Evolutionary conservation across 2,888 invertebrate species (phyloP).

Genomic region (Trypoxylon attenuatum): DNA sequence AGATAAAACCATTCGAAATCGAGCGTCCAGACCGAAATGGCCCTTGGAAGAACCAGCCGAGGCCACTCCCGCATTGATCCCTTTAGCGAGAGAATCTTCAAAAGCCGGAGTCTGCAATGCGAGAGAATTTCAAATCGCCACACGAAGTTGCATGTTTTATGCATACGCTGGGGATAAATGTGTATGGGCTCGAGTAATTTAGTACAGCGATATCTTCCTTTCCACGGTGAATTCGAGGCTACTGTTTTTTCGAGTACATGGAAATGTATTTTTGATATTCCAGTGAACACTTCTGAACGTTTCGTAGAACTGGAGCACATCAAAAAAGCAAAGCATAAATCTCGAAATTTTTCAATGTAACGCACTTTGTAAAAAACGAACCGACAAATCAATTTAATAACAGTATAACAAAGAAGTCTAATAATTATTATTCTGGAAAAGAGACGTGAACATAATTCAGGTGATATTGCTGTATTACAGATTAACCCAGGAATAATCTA

Average conservation of each 20-base stretch:
- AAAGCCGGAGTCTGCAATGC: background rate
- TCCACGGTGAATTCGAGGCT: background rate
- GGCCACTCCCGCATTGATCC: background rate
- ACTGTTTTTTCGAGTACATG: background rate
- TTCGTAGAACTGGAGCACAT: too few species aligned
- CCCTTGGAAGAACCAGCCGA: background rate
- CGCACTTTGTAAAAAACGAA: too few species aligned
- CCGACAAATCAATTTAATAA: too few species aligned
- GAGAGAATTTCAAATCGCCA: background rate
- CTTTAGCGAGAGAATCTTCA: background rate
- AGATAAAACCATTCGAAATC: background rate
- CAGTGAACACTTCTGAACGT: too few species aligned
- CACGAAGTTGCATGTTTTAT: background rate
- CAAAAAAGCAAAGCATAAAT: too few species aligned
- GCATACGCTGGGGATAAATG: background rate
- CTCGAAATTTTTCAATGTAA: too few species aligned
- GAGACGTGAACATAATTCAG: too few species aligned
- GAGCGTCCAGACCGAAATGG: background rate
- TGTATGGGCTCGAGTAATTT: conserved; percentile 1
- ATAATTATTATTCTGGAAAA: too few species aligned
- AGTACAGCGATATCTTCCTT: background rate
- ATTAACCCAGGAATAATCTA: background rate
- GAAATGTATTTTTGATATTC: background rate
- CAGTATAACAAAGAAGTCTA: too few species aligned
- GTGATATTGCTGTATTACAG: too few species aligned